Evolutionary conservation across 2,888 invertebrate species (phyloP).

Genomic region (Heteromyza rotundicornis): DNA sequence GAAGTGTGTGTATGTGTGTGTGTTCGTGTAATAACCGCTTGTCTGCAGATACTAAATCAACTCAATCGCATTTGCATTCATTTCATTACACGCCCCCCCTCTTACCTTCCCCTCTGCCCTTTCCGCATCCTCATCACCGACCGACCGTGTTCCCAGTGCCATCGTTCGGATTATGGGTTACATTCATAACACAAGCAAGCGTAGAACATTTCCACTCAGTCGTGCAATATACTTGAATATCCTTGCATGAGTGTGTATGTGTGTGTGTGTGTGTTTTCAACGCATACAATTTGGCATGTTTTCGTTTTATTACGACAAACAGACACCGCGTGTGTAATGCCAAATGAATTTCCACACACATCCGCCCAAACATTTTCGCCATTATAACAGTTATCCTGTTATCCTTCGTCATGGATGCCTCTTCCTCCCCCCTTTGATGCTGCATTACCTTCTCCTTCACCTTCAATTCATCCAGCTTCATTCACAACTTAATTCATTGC

Average conservation of each 20-base stretch:
- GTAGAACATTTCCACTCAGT: slow-evolving; percentile 24
- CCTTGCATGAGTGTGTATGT: too few species aligned
- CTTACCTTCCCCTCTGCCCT: not conserved
- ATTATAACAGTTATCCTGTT: not conserved
- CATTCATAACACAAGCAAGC: slow-evolving; percentile 33
- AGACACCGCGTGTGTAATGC: slow-evolving; percentile 23
- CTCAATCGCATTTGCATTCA: slow-evolving; percentile 30
- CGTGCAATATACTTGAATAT: slow-evolving; percentile 27
- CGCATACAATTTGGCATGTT: slow-evolving; percentile 22
- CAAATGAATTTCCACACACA: slow-evolving; percentile 22
- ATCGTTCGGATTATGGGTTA: slow-evolving; percentile 35
- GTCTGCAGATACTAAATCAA: slow-evolving; percentile 57
- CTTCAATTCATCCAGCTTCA: slow-evolving; percentile 33
- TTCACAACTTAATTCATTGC: slow-evolving; percentile 40
- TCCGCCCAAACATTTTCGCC: not conserved
- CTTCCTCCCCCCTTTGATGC: not conserved
- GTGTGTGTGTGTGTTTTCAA: slow-evolving; percentile 1
- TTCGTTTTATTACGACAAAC: slow-evolving; percentile 26
- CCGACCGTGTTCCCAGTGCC: not conserved
- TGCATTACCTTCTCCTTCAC: slow-evolving; percentile 5
- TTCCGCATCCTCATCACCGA: not conserved
- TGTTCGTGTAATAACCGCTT: slow-evolving; percentile 44
- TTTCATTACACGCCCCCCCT: slow-evolving; percentile 13
- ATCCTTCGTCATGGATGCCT: too few species aligned
- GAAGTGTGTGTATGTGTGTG: slow-evolving; percentile 1